phyloP scores from a whole-genome alignment of 2,888 invertebrate species.

The Nymphalis c-album region DNA sequence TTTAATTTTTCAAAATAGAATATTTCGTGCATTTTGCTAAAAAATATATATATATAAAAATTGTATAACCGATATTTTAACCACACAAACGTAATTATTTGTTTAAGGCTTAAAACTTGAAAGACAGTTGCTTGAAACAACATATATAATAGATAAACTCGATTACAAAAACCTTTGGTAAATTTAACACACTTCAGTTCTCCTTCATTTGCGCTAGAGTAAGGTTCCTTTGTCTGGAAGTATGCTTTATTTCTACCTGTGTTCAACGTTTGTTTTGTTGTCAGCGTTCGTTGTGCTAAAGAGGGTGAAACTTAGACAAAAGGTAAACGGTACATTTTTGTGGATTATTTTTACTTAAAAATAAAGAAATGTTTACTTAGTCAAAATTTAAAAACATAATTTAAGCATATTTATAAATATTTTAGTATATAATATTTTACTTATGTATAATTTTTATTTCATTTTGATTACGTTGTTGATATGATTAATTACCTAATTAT shows the following conservation, averaged over 20 bases:
- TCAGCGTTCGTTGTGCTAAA: conserved; percentile 56
- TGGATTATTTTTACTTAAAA: background rate
- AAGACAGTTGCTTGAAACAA: conserved; percentile 21
- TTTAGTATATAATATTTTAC: too few relatives aligned
- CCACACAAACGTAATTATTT: conserved; percentile 18
- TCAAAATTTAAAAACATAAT: too few relatives aligned
- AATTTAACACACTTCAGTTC: conserved; percentile 43
- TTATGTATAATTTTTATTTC: too few relatives aligned
- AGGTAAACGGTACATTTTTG: conserved; percentile 43
- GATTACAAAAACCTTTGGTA: conserved; percentile 29
- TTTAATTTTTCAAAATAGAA: too few relatives aligned
- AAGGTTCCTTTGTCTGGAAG: conserved; percentile 41
- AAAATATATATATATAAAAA: conserved; percentile 4
- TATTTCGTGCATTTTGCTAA: too few relatives aligned
- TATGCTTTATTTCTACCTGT: conserved; percentile 62
- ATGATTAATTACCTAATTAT: too few relatives aligned
- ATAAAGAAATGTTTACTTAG: too few relatives aligned
- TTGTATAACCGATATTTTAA: conserved; percentile 9
- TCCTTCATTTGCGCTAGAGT: conserved; percentile 34
- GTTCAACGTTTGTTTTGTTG: conserved; percentile 56
- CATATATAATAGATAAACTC: conserved; percentile 28
- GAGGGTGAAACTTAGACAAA: conserved; percentile 51
- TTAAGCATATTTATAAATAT: too few relatives aligned
- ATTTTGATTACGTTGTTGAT: too few relatives aligned
- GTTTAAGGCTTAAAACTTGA: conserved; percentile 22